These are phyloP conservation scores for Mycetomoellerius zeteki DNA, from an alignment of 1,140 invertebrate species.

Conservation along the genomic window DNA sequence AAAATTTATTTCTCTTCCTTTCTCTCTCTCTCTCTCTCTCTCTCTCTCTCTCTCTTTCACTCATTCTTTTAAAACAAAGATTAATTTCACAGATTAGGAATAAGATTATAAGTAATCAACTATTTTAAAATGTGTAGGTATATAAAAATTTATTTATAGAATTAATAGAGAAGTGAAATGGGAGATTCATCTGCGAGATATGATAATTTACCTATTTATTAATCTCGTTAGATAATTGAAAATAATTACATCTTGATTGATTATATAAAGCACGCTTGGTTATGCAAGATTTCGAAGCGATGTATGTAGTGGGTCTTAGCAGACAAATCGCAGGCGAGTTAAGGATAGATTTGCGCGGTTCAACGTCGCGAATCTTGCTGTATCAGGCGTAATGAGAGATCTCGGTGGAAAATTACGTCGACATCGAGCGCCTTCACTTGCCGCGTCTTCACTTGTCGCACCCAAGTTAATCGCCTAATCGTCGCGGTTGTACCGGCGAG, in stretches of 20 bases:
- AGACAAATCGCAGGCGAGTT: slow-evolving; percentile 19
- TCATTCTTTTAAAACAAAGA: neutral
- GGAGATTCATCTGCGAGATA: neutral
- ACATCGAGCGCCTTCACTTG: slow-evolving; percentile 8
- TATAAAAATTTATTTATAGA: too few relatives aligned
- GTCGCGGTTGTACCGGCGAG: slow-evolving; percentile 7
- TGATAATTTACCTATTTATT: slow-evolving; percentile 6
- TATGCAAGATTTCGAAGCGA: slow-evolving; percentile 25
- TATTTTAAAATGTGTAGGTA: neutral
- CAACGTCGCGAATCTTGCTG: slow-evolving; percentile 9
- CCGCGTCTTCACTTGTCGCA: neutral
- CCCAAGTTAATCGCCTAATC: neutral
- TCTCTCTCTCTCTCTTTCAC: neutral
- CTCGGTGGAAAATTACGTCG: slow-evolving; percentile 36
- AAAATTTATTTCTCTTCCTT: neutral
- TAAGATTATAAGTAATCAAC: neutral
- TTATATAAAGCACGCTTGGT: slow-evolving; percentile 16
- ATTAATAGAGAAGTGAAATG: neutral
- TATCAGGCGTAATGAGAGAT: slow-evolving; percentile 37
- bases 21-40: neutral
- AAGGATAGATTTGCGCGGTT: neutral
- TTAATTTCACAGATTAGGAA: neutral
- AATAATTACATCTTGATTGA: neutral
- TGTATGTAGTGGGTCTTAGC: neutral
- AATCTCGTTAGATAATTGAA: neutral